Evolutionary conservation across 2,888 invertebrate species (phyloP), one percentile per base, ranked within the genome.

Genomic region (Branchellion lobata): DNA sequence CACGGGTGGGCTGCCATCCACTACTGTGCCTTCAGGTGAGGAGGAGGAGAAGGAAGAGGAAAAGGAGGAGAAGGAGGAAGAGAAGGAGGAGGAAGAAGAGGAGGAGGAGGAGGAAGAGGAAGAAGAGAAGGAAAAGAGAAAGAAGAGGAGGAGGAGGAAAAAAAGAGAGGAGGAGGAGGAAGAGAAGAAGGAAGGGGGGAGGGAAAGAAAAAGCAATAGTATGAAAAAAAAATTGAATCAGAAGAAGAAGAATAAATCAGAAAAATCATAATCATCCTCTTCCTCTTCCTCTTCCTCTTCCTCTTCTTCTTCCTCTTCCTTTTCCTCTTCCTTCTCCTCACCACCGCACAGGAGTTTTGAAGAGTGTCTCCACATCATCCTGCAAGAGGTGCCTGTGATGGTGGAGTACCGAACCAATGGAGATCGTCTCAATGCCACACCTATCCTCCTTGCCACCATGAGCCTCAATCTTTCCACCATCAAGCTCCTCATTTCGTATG

Each of bases 1-100:
- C 31, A 65, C 24, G 77, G 77, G 3, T 77, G 77, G 77, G 77
- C 77, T 11, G 61, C 77, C 31, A 77, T 77, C 40, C 77, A 77
- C 33, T 77, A 77, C 36, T 77, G 77, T 36, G 77, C 77, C 24
- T 77, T 61, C 65, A 61, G 77, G 27, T 53, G 53, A 24, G n/a
- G n/a, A n/a, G n/a, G n/a, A n/a, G n/a, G n/a, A n/a, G n/a, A 40
- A 40, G n/a, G 24, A 24, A 8, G 40, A 73, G 24, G 36, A 47
- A 36, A 73, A 40, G 21, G 47, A 47, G 8, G 47, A 40, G 21
- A 73, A 40, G 21, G 5, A 31, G n/a, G 11, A 73, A 0, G 73
- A 73, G 29, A 47, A 40, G 11, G 21, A n/a, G 1, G 34, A 24
- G n/a, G 24, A 40, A 47, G 5, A 40, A n/a, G 73, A 73, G 24